Base-by-base conservation (phyloP, 2,797 vertebrate genomes). In the Lutjanus campechanus region DNA sequence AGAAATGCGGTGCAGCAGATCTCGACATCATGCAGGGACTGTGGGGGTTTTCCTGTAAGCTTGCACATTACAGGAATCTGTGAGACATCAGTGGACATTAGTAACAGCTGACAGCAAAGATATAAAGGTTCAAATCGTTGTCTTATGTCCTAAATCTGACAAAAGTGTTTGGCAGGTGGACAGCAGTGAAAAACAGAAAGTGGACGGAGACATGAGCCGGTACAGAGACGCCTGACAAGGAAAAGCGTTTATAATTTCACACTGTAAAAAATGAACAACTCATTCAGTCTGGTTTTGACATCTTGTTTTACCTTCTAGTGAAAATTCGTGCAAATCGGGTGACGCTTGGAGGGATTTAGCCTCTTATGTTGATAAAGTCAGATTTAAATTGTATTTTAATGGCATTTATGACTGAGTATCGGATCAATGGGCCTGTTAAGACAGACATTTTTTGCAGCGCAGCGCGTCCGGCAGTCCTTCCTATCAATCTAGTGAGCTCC, bases 401-500 rank as follows among this genome's bases (percentile, higher is more conserved):
- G 1, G 0, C 2, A 5, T 68, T 46, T 47, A 51, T 17, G 1
- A 17, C 0, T 43, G 41, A 29, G 0, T 22, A 9, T 47, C 11
- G 29, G 7, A 22, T 22, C 20, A 22, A n/a, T n/a, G 7, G 43
- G 13, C 7, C 1, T 8, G 53, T 67, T 41, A n/a, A 41, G 29
- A 43, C n/a, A 0, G 65, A 22, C 70, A 62, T 19, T 46, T 81
- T 74, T 88, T 84, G 56, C 87, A 91, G 90, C 51, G 73, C 17
- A 41, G 63, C 62, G 2, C 49, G 79, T 73, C 81, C 83, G 40
- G 69, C 67, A 41, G 73, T 62, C 72, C 61, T 77, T 74, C 85
- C 86, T 73, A 74, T 92, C 89, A 92, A 56, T 84, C 81, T n/a
- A 3, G 51, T n/a, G 72, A 58, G 49, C 22, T 25, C 78, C 17